phyloP scores from a whole-genome alignment of 2,113 vertebrate species.

The Neolamprologus ventralis region DNA sequence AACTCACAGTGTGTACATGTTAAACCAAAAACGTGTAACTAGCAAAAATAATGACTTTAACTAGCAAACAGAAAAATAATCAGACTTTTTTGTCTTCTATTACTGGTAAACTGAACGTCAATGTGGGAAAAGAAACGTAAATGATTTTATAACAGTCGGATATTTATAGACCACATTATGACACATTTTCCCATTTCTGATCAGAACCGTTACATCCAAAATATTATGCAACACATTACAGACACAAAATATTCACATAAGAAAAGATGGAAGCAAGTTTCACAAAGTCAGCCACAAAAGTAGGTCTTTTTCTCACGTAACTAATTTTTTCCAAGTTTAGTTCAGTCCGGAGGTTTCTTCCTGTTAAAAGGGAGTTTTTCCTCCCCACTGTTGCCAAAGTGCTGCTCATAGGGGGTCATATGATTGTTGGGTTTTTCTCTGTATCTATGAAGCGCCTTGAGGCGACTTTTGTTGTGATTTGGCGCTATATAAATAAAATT shows the following conservation, averaged over 20 bases:
- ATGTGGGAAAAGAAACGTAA: not conserved
- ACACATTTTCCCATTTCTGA: not conserved
- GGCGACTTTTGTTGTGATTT: too few relatives aligned
- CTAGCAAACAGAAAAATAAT: not conserved
- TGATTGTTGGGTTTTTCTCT: too few relatives aligned
- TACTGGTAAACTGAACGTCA: fast-evolving
- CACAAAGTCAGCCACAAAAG: not conserved
- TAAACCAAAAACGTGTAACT: not conserved
- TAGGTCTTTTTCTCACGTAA: fast-evolving
- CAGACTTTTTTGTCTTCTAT: not conserved
- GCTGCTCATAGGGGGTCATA: too few relatives aligned
- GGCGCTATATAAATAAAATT: too few relatives aligned
- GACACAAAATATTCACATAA: not conserved
- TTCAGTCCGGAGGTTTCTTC: not conserved
- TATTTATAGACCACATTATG: not conserved
- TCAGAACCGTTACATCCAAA: not conserved
- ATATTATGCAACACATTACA: not conserved
- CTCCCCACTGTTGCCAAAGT: too few relatives aligned
- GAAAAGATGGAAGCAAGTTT: not conserved
- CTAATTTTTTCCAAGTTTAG: not conserved
- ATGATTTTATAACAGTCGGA: not conserved
- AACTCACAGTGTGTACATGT: not conserved
- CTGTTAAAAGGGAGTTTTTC: too few relatives aligned
- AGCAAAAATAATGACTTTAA: not conserved
- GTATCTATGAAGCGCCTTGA: too few relatives aligned